Conservation (phyloP, 2,888 invertebrate genomes). For the Timema cristinae region DNA sequence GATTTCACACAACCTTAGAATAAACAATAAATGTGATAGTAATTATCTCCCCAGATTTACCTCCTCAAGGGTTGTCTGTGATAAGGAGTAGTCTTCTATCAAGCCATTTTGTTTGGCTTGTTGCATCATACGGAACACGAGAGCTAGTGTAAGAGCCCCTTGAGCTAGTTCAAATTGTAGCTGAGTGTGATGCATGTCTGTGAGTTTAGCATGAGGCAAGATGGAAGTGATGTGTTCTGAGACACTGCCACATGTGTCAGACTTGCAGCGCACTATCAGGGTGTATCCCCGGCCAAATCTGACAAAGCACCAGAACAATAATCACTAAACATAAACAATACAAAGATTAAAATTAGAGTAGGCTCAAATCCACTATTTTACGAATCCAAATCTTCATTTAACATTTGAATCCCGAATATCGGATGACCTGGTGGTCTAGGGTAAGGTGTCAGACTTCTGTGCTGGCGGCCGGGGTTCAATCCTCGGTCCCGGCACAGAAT, state of each 20-base stretch:
- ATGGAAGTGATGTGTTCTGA: constrained; percentile 40
- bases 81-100: constrained; percentile 52
- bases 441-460: too few relatives aligned
- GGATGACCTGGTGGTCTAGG: too few relatives aligned
- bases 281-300: constrained; percentile 39
- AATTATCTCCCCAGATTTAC: constrained; percentile 37
- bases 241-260: constrained; percentile 4
- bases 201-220: constrained; percentile 43
- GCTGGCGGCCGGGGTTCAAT: too few relatives aligned
- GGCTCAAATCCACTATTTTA: too few relatives aligned
- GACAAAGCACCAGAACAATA: too few relatives aligned
- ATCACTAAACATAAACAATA: too few relatives aligned
- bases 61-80: constrained; percentile 56
- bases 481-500: too few relatives aligned
- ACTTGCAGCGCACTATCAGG: constrained; percentile 41
- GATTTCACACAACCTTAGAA: too few relatives aligned
- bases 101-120: constrained; percentile 40
- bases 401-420: too few relatives aligned
- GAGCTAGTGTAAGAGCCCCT: constrained; percentile 40
- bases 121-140: constrained; percentile 47
- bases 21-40: too few relatives aligned
- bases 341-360: too few relatives aligned
- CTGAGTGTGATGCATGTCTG: constrained; percentile 38
- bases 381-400: too few relatives aligned
- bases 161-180: constrained; percentile 35